Conservation (phyloP, 2,888 invertebrate genomes). For the Anoplius nigerrimus region DNA sequence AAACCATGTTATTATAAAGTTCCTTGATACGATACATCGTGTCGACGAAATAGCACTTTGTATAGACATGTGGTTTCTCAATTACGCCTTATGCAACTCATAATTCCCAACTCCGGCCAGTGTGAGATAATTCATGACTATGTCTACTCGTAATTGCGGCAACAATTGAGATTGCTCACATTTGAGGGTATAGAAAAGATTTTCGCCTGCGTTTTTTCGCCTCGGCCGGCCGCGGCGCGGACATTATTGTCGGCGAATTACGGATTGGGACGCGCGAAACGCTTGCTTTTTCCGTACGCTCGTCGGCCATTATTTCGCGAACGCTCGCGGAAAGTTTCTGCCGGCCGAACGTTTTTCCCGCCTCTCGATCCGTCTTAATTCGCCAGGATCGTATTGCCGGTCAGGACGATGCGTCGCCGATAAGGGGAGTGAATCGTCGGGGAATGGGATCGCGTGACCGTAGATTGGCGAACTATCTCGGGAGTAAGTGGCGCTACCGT, state of each 20-base stretch:
- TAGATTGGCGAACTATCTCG: slow-evolving; percentile 33
- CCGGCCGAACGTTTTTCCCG: background rate
- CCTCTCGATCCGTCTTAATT: background rate
- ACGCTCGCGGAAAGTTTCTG: background rate
- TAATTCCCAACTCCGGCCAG: slow-evolving; percentile 47
- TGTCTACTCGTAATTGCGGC: slow-evolving; percentile 20
- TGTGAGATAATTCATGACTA: slow-evolving; percentile 51
- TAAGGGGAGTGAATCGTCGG: slow-evolving; percentile 15
- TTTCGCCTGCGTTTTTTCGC: no score
- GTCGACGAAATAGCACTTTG: slow-evolving; percentile 39
- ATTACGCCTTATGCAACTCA: slow-evolving; percentile 53
- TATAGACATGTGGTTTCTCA: slow-evolving; percentile 45
- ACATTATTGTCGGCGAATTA: background rate
- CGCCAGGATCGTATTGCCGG: background rate
- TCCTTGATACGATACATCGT: slow-evolving; percentile 40
- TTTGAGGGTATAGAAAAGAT: no score
- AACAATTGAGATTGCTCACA: slow-evolving; percentile 4
- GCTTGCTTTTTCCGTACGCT: background rate
- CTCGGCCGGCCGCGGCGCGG: no score
- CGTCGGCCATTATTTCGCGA: background rate
- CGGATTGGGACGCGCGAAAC: background rate
- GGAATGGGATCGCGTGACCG: slow-evolving; percentile 43
- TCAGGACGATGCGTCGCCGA: background rate
- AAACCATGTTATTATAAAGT: slow-evolving; percentile 47
- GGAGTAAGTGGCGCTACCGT: slow-evolving; percentile 41